Evolutionary conservation across 30 jellyfish, hydroid and myxozoan species (phyloP).

Genomic region (Phacellophora camtschatica): DNA sequence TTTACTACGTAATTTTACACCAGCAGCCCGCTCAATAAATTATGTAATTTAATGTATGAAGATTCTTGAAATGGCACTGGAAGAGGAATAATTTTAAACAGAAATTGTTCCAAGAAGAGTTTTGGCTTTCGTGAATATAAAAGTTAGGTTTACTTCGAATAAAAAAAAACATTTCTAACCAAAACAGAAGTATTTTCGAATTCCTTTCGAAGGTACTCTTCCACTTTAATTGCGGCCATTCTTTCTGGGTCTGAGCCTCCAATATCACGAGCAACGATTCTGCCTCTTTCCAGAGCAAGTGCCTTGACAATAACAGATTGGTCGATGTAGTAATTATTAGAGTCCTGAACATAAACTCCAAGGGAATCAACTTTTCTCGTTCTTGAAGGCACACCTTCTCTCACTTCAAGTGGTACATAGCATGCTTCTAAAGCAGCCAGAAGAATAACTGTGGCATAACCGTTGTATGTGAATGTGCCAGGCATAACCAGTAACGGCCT

Average conservation of each 20-base stretch:
- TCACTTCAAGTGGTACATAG: slow-evolving; percentile 92
- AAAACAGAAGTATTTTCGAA: slow-evolving; percentile 63
- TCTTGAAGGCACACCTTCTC: slow-evolving; percentile 76
- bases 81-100: too few relatives aligned
- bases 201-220: slow-evolving; percentile 48
- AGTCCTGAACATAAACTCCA: slow-evolving; percentile 39
- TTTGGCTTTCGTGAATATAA: too few relatives aligned
- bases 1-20: too few relatives aligned
- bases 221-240: slow-evolving; percentile 86
- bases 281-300: slow-evolving; percentile 55
- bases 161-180: slow-evolving; percentile 38
- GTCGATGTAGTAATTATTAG: background rate
- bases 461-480: slow-evolving; percentile 43
- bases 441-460: slow-evolving; percentile 66
- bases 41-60: too few relatives aligned
- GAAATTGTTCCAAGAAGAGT: too few relatives aligned
- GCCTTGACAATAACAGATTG: slow-evolving; percentile 17
- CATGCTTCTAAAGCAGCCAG: slow-evolving; percentile 96
- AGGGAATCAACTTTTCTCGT: slow-evolving; percentile 71
- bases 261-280: slow-evolving; percentile 90
- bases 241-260: slow-evolving; percentile 99
- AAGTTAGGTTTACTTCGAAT: too few relatives aligned
- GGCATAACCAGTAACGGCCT: slow-evolving; percentile 63
- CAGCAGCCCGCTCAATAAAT: too few relatives aligned
- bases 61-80: too few relatives aligned